A percentile compares a stretch with the other conserved stretches of the same genome.
These are phyloP conservation scores for Philotrypesis tridentata DNA, from an alignment of 1,140 invertebrate genomes.

Conservation along the genomic window DNA sequence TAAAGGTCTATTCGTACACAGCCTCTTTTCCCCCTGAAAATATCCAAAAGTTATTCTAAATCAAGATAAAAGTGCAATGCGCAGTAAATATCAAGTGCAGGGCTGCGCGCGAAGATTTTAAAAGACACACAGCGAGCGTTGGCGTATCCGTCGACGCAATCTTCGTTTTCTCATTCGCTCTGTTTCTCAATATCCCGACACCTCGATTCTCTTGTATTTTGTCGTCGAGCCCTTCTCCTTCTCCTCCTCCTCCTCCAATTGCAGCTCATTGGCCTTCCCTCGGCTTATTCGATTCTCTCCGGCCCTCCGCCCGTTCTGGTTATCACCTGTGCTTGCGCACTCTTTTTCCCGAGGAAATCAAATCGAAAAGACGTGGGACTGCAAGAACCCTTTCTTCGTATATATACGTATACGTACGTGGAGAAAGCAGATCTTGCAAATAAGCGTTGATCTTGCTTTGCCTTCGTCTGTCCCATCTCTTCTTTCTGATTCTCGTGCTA, in stretches of 20 bases:
- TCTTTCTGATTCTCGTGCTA: too few relatives aligned
- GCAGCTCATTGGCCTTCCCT: constrained; percentile 22
- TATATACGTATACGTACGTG: not conserved
- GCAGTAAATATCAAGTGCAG: not conserved
- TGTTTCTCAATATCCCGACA: constrained; percentile 21
- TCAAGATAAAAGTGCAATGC: not conserved
- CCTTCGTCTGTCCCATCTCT: too few relatives aligned
- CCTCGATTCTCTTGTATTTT: constrained; percentile 10
- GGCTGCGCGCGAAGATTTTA: not conserved
- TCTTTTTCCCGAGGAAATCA: constrained; percentile 29
- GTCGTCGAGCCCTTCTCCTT: not conserved
- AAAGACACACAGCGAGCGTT: not conserved
- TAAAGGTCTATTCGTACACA: too few relatives aligned
- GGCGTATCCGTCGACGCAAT: constrained; percentile 2
- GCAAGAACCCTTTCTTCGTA: too few relatives aligned
- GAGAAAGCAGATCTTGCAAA: constrained; percentile 13
- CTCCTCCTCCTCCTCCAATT: not conserved
- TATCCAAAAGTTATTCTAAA: not conserved
- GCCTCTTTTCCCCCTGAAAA: not conserved
- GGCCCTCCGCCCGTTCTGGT: not conserved
- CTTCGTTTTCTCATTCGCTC: constrained; percentile 4
- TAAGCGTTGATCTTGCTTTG: not conserved
- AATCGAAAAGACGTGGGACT: not conserved
- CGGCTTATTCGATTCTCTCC: not conserved
- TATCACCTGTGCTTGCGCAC: not conserved